Percentiles rank a stretch among this genome's conserved stretches.
Conservation (phyloP, 2,888 invertebrate species). For the Carterocephalus palaemon region DNA sequence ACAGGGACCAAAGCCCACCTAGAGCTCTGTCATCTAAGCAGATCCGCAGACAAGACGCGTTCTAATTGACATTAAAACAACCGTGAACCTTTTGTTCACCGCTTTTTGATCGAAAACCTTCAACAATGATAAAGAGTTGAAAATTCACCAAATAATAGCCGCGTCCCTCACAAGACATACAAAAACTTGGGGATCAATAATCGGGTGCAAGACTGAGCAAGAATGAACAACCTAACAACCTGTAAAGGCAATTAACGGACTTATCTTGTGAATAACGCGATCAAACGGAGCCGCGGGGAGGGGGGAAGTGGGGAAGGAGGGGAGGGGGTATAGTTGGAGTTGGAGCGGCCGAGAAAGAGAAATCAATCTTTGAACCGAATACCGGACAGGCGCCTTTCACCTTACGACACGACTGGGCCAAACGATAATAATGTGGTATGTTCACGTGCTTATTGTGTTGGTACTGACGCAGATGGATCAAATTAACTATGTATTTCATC, state of each 20-base stretch:
- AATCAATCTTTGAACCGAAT: conserved; percentile 70
- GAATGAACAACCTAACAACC: conserved; percentile 58
- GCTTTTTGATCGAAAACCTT: not conserved
- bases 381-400: conserved; percentile 41
- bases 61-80: too few species aligned
- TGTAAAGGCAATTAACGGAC: conserved; percentile 69
- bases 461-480: too few species aligned
- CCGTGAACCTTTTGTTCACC: too few species aligned
- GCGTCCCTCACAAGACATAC: conserved; percentile 60
- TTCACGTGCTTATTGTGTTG: too few species aligned
- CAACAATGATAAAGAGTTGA: conserved; percentile 36
- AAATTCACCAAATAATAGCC: conserved; percentile 41
- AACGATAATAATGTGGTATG: not conserved
- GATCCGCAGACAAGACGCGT: too few species aligned
- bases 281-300: conserved; percentile 45
- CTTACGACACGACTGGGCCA: conserved; percentile 41
- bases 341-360: conserved; percentile 54
- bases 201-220: conserved; percentile 34
- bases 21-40: too few species aligned
- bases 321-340: conserved; percentile 51
- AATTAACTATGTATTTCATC: too few species aligned
- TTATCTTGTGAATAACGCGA: conserved; percentile 68
- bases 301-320: conserved; percentile 24
- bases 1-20: too few species aligned
- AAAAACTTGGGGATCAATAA: conserved; percentile 68